These are phyloP conservation scores for Drosophila kokeensis DNA, from an alignment of 2,888 invertebrate genomes.

Conservation along the genomic window DNA sequence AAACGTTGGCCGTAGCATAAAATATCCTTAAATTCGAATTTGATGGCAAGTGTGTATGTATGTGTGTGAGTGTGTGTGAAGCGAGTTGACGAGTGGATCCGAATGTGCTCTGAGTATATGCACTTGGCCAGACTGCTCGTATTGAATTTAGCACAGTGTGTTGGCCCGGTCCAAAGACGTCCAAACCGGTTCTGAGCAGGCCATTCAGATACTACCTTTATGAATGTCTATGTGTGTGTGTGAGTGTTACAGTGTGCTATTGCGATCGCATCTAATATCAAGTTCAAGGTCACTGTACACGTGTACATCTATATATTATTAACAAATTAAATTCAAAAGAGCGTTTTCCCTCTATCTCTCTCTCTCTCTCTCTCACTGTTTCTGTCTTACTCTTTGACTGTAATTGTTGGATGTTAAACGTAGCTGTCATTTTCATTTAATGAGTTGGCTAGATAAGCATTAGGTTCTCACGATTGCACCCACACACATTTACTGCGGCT, in stretches of 20 bases:
- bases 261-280: constrained; percentile 81
- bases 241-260: constrained; percentile 6
- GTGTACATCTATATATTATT: constrained; percentile 58
- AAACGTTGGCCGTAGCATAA: constrained; percentile 31
- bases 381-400: constrained; percentile 2
- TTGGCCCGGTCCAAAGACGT: constrained; percentile 31
- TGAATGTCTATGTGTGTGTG: constrained; percentile 13
- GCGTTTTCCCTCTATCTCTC: neutral
- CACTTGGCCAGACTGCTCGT: constrained; percentile 36
- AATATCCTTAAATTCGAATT: constrained; percentile 70
- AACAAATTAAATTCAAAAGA: constrained; percentile 51
- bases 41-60: constrained; percentile 25
- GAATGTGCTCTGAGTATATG: constrained; percentile 23
- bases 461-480: constrained; percentile 63
- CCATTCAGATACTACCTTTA: constrained; percentile 30
- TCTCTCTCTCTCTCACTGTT: neutral
- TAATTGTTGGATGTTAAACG: constrained; percentile 33
- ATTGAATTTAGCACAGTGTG: constrained; percentile 48
- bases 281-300: constrained; percentile 78
- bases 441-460: constrained; percentile 20
- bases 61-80: neutral
- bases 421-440: constrained; percentile 36
- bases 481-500: constrained; percentile 19
- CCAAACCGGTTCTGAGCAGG: constrained; percentile 62
- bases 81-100: constrained; percentile 12